A percentile compares a stretch with the other conserved stretches of the same genome.
These are phyloP conservation scores for Nemopilema nomurai DNA, from an alignment of 30 jellyfish, hydroid and myxozoan genomes.

Conservation along the genomic window DNA sequence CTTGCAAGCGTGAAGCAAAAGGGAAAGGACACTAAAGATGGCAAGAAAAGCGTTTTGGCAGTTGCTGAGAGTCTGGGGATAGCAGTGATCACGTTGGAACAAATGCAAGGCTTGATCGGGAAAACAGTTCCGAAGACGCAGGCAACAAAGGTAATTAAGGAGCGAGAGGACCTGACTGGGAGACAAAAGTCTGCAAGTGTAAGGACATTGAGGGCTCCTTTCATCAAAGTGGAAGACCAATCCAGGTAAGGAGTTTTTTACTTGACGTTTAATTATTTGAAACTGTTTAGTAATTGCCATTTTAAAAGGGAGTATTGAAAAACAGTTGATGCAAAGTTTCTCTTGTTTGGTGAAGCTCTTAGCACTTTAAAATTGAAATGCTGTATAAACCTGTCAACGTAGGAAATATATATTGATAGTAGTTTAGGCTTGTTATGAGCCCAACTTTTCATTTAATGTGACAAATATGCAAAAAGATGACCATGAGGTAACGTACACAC, in stretches of 20 bases:
- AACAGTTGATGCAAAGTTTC: too few relatives aligned
- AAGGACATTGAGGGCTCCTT: conserved; percentile 32
- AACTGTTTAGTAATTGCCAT: too few relatives aligned
- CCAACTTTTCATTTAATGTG: too few relatives aligned
- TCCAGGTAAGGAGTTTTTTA: conserved; percentile 53
- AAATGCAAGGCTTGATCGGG: background rate
- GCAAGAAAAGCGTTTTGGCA: conserved; percentile 15
- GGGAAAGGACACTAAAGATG: background rate
- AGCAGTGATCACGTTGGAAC: conserved; percentile 17
- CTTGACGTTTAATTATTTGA: too few relatives aligned
- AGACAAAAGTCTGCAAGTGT: background rate
- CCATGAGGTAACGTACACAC: too few relatives aligned
- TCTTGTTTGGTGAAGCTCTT: too few relatives aligned
- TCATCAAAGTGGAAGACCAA: conserved; percentile 47
- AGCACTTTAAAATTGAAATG: too few relatives aligned
- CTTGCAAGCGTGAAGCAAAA: conserved; percentile 37
- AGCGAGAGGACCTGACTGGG: background rate
- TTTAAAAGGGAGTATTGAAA: too few relatives aligned
- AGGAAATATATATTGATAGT: background rate
- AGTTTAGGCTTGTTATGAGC: background rate
- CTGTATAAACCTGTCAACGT: too few relatives aligned
- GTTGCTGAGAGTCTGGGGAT: conserved; percentile 46
- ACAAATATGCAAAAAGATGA: too few relatives aligned
- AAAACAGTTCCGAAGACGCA: background rate
- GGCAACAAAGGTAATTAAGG: background rate